These are phyloP conservation scores for Anolis sagrei DNA, from an alignment of 2,113 vertebrate species.

Conservation along the genomic window DNA sequence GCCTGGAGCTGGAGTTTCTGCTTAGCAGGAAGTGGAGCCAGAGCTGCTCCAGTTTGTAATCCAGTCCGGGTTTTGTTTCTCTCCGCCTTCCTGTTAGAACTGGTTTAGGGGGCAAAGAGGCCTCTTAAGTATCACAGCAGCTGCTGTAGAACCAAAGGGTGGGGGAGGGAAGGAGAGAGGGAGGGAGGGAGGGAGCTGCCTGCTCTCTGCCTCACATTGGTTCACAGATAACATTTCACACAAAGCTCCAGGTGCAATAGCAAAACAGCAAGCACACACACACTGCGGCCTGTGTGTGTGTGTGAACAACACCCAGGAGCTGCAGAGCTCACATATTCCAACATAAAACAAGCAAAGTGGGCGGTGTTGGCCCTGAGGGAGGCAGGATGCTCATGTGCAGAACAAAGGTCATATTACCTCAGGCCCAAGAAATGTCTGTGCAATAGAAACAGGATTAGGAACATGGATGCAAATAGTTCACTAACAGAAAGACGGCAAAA, in stretches of 20 bases:
- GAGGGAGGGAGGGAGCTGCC: too few species aligned
- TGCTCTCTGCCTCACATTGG: constrained; percentile 12
- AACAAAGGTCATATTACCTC: constrained; percentile 22
- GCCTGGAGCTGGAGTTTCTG: background rate
- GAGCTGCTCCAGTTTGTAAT: rapidly evolving
- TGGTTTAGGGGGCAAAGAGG: constrained; percentile 8
- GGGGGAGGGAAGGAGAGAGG: background rate
- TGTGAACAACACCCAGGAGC: constrained; percentile 2
- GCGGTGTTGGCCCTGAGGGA: background rate
- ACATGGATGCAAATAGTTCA: background rate
- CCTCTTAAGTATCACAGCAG: constrained; percentile 26
- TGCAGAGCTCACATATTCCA: too few species aligned
- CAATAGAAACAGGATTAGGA: background rate
- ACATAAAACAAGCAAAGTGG: background rate
- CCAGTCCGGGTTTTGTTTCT: background rate
- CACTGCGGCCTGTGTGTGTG: constrained; percentile 4
- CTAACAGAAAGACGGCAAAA: background rate
- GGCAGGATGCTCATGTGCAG: constrained; percentile 12
- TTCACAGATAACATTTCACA: background rate
- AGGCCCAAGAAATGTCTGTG: background rate
- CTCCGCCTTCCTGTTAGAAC: background rate
- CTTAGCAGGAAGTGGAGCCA: background rate
- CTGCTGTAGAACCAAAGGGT: background rate
- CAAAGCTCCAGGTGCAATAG: background rate
- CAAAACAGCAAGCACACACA: background rate